Base-by-base conservation (phyloP, 2,797 vertebrate genomes). In the Leuciscus waleckii region DNA sequence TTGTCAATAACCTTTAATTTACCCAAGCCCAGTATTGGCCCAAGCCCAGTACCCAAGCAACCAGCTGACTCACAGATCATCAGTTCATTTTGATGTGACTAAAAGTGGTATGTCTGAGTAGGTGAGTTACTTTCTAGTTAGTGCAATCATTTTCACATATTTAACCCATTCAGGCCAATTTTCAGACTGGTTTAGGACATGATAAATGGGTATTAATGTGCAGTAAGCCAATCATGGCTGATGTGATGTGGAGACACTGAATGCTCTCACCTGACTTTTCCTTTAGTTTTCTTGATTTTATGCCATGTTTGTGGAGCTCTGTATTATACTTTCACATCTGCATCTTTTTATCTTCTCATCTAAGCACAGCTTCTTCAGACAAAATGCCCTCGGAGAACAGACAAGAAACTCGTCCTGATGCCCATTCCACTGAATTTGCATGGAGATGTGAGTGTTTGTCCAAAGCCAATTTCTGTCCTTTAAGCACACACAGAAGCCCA, bases 381-480 rank as follows among this genome's bases (percentile, higher is more conserved):
- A 71, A 41, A 79, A 26, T 19, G 14, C 21, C 43, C 49, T 23
- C 14, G 9, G 32, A 82, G 54, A 17, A 70, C 29, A 43, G 17
- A 63, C 41, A 35, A 63, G 39, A 65, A 74, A 35, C 26, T 43
- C 7, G n/a, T 65, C 58, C 70, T 26, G 21, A 35, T 65, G 69
- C 81, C 35, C 29, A 65, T 83, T 65, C 14, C 6, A n/a, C 14
- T 75, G 8, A 63, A 65, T 65, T 29, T 67, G 16, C 16, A 67
- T 76, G n/a, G 10, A 39, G 23, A 76, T 77, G 78, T 32, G 54
- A 16, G 10, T 71, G 83, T 87, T 83, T 87, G 83, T 68, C 74
- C 63, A 79, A 46, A 4, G 49, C 54, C 4, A 5, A 56, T 83
- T 61, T 87, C 29, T 87, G 56, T 70, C 73, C 80, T 82, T 58